phyloP scores from a whole-genome alignment of 2,888 invertebrate species.

The Acanthosepion pharaonis region DNA sequence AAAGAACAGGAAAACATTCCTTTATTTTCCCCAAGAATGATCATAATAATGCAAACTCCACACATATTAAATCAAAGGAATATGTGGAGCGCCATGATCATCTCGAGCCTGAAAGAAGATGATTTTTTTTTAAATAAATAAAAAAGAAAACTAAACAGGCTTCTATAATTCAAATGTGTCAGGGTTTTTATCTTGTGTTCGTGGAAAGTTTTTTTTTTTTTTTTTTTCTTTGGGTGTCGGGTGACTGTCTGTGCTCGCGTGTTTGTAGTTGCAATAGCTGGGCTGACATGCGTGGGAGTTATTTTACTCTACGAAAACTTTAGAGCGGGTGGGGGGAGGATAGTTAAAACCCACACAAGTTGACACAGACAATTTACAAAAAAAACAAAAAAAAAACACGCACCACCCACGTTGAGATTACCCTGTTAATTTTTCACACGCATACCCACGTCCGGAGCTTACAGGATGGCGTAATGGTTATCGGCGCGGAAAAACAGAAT shows the following conservation, averaged over 20 bases:
- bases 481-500: too few relatives aligned
- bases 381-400: neutral
- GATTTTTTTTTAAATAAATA: neutral
- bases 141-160: neutral
- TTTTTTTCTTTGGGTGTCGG: neutral
- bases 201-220: neutral
- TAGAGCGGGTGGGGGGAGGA: neutral
- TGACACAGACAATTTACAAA: neutral
- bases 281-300: neutral
- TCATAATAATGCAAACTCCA: too few relatives aligned
- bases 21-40: too few relatives aligned
- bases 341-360: neutral
- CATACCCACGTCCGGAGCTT: too few relatives aligned
- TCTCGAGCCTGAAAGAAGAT: too few relatives aligned
- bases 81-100: too few relatives aligned
- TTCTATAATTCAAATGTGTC: neutral
- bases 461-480: too few relatives aligned
- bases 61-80: too few relatives aligned
- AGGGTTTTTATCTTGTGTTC: neutral
- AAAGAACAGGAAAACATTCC: too few relatives aligned
- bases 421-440: neutral
- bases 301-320: neutral
- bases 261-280: neutral
- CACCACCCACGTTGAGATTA: constrained; percentile 9
- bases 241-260: neutral